Evolutionary conservation across 2,888 invertebrate species (phyloP).

Genomic region (Lithophane socia): DNA sequence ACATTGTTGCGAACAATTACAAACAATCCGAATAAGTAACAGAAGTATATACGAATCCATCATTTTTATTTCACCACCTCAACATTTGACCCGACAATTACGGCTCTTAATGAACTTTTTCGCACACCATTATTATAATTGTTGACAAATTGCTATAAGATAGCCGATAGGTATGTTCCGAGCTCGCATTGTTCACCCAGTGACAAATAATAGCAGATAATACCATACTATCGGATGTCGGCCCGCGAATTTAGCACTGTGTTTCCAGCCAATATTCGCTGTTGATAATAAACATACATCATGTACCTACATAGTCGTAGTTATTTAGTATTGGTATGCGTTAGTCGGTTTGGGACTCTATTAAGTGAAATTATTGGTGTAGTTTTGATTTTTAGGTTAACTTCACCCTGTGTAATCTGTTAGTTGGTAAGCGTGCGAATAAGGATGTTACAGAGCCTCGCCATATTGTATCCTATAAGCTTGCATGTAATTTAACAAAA

Average conservation of each 20-base stretch:
- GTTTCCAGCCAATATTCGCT: constrained; percentile 88
- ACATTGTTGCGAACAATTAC: constrained; percentile 2
- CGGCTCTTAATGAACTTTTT: constrained; percentile 71
- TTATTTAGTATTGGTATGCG: constrained; percentile 45
- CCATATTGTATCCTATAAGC: not conserved
- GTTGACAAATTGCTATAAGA: constrained; percentile 85
- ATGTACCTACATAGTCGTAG: constrained; percentile 58
- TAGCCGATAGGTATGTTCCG: constrained; percentile 78
- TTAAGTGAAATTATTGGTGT: constrained; percentile 13
- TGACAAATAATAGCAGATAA: constrained; percentile 90
- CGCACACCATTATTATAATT: constrained; percentile 77
- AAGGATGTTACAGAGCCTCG: not conserved
- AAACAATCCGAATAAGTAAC: not conserved
- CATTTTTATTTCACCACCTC: constrained; percentile 21
- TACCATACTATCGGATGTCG: constrained; percentile 89
- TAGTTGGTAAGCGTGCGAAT: not conserved
- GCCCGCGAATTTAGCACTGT: constrained; percentile 86
- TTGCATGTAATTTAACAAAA: not conserved
- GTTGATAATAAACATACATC: constrained; percentile 87
- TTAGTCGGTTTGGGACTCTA: constrained; percentile 37
- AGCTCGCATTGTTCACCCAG: constrained; percentile 86
- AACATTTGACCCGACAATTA: constrained; percentile 58
- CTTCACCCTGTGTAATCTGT: not conserved
- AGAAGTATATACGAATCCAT: constrained; percentile 3
- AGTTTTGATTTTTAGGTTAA: constrained; percentile 4